Percentiles rank a stretch among this genome's conserved stretches.
phyloP scores from a whole-genome alignment of 1,140 invertebrate species.

The Gryllus bimaculatus region DNA sequence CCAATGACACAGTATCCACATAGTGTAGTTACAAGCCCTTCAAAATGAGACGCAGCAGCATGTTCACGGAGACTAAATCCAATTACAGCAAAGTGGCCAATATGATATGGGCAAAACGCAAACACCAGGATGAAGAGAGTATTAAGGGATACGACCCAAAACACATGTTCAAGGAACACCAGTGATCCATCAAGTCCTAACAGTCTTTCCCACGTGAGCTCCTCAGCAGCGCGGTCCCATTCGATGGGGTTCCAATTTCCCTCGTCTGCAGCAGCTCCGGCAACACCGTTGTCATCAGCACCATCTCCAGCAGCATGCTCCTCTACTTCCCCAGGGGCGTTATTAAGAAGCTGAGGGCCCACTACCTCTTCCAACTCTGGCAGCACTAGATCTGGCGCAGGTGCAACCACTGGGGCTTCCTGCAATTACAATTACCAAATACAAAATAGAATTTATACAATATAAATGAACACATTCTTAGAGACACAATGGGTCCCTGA shows the following conservation, averaged over 20 bases:
- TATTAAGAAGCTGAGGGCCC: no score
- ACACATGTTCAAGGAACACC: slow-evolving; percentile 95
- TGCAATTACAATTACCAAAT: no score
- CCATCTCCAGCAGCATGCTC: slow-evolving; percentile 24
- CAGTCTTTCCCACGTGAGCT: slow-evolving; percentile 94
- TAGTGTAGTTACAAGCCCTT: slow-evolving; percentile 84
- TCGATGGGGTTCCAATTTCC: slow-evolving; percentile 98
- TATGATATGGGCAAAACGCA: slow-evolving; percentile 93
- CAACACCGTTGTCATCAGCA: slow-evolving; percentile 35
- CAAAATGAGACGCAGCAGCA: slow-evolving; percentile 74
- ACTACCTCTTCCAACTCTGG: no score
- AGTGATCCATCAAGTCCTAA: slow-evolving; percentile 94
- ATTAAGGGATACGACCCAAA: slow-evolving; percentile 97
- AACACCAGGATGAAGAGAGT: slow-evolving; percentile 90
- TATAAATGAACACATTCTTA: no score
- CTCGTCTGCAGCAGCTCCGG: slow-evolving; percentile 56
- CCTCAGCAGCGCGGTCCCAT: slow-evolving; percentile 94
- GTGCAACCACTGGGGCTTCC: no score
- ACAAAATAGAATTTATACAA: no score
- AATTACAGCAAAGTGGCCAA: slow-evolving; percentile 76
- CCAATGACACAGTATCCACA: slow-evolving; percentile 90
- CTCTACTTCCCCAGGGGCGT: slow-evolving; percentile 21
- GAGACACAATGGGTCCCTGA: no score
- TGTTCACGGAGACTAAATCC: slow-evolving; percentile 66
- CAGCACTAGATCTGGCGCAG: no score